Base-by-base conservation (phyloP, 2,797 vertebrate species). In the Otus scops region DNA sequence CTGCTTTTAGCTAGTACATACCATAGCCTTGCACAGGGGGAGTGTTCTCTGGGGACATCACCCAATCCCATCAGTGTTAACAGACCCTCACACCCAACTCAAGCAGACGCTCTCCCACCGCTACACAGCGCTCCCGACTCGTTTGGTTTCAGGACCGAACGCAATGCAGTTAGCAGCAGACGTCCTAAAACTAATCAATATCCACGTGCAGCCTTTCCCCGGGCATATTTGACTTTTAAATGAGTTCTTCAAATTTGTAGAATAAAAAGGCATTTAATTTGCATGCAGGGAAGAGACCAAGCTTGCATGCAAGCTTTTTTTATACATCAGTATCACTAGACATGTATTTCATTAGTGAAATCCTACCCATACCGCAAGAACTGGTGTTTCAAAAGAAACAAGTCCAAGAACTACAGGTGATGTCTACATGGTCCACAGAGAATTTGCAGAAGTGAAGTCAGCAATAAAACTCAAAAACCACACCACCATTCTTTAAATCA, bases 191-290 rank as follows among this genome's bases (percentile, higher is more conserved):
- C 30, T 16, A n/a, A 71, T 86, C 82, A 47, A 50, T 91, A n/a
- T 39, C 77, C 47, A 38, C 28, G 54, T 85, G 80, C 74, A 94
- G 80, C 78, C 71, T 86, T 75, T 69, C 79, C 24, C 70, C 61
- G 83, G 43, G 20, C 43, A 43, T 64, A 95, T 74, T 91, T 93
- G 43, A 93, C 94, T 74, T 70, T 89, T 85, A 36, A 90, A 65
- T 80, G 56, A 82, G 48, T 81, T 97, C 43, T 89, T 91, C 39
- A 70, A 87, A 86, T 87, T 94, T 48, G 56, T 82, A 60, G 47
- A 95, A 94, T 95, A 65, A 82, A 97, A 96, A 92, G 47, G 47
- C 67, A 96, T 95, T 97, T 88, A 88, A 96, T 96, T 95, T 93
- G 78, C 73, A 92, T 93, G 39, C 12, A 41, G 41, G 36, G 32